phyloP scores from a whole-genome alignment of 2,888 invertebrate genomes.

The Pristionchus maxplancki region DNA sequence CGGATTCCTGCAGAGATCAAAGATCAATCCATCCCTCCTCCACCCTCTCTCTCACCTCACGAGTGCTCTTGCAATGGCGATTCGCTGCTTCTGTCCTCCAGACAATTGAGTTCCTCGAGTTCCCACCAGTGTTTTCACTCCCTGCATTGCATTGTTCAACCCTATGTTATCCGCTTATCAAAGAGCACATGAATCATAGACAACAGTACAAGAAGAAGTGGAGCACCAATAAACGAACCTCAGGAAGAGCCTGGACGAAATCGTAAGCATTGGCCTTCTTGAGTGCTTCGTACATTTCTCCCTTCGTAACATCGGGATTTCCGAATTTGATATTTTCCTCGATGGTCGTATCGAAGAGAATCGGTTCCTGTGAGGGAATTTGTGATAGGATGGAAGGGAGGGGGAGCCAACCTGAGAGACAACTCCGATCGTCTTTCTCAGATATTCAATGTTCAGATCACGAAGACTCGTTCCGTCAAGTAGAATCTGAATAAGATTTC shows the following conservation, averaged over 20 bases:
- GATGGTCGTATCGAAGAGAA: slow-evolving; percentile 52
- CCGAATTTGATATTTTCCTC: slow-evolving; percentile 51
- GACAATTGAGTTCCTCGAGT: slow-evolving; percentile 61
- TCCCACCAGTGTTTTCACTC: slow-evolving; percentile 61
- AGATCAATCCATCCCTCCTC: background rate
- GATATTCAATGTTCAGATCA: slow-evolving; percentile 43
- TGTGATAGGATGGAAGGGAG: background rate
- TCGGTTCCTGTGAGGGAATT: slow-evolving; percentile 17
- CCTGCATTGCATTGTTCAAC: slow-evolving; percentile 51
- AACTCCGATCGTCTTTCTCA: slow-evolving; percentile 48
- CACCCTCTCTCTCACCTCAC: background rate
- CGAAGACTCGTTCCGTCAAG: slow-evolving; percentile 29
- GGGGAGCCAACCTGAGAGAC: slow-evolving; percentile 63
- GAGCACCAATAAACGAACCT: slow-evolving; percentile 55
- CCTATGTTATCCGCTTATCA: background rate
- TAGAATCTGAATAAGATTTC: background rate
- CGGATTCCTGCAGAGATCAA: slow-evolving; percentile 54
- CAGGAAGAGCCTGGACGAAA: slow-evolving; percentile 78
- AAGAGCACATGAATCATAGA: background rate
- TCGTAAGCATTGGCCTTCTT: slow-evolving; percentile 79
- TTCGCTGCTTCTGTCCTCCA: slow-evolving; percentile 62
- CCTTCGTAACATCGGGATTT: slow-evolving; percentile 56
- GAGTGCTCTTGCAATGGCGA: slow-evolving; percentile 59
- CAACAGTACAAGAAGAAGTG: too few species aligned
- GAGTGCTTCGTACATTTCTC: slow-evolving; percentile 60